Percentiles rank a stretch among this genome's conserved stretches.
Conservation (phyloP, 2,888 invertebrate genomes). For the Acleris literana region DNA sequence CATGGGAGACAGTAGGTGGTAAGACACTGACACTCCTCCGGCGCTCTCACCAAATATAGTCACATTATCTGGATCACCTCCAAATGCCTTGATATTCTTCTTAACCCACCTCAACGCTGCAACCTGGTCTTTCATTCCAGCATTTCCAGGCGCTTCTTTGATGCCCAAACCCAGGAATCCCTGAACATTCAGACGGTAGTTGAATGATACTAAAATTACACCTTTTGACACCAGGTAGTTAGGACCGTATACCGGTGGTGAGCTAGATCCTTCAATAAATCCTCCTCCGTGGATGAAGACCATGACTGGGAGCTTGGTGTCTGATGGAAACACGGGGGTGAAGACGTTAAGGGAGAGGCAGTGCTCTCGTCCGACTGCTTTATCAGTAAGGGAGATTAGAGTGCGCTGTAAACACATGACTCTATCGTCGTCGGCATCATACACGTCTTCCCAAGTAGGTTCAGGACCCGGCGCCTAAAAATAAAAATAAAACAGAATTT, state of each 20-base stretch:
- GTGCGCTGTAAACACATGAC: slow-evolving; percentile 56
- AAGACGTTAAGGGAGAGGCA: slow-evolving; percentile 67
- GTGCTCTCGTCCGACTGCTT: slow-evolving; percentile 42
- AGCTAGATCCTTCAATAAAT: slow-evolving; percentile 62
- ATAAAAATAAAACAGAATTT: background rate
- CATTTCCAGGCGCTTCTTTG: slow-evolving; percentile 71
- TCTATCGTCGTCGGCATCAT: slow-evolving; percentile 64
- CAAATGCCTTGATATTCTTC: slow-evolving; percentile 61
- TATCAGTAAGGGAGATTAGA: background rate
- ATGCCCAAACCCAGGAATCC: slow-evolving; percentile 66
- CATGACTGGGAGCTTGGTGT: slow-evolving; percentile 64
- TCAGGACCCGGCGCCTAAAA: slow-evolving; percentile 68
- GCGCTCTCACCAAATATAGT: slow-evolving; percentile 74
- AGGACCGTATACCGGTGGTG: slow-evolving; percentile 60
- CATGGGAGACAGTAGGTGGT: slow-evolving; percentile 66
- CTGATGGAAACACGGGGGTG: slow-evolving; percentile 52
- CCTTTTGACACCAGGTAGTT: slow-evolving; percentile 61
- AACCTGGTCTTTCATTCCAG: slow-evolving; percentile 68
- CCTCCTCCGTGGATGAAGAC: slow-evolving; percentile 73
- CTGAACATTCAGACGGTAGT: slow-evolving; percentile 69
- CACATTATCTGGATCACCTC: slow-evolving; percentile 66
- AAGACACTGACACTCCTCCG: slow-evolving; percentile 65
- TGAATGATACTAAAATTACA: slow-evolving; percentile 66
- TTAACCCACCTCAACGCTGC: slow-evolving; percentile 67
- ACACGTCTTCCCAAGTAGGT: slow-evolving; percentile 62